Base-by-base conservation (phyloP, 2,888 invertebrate genomes). In the Tanypteryx hageni region DNA sequence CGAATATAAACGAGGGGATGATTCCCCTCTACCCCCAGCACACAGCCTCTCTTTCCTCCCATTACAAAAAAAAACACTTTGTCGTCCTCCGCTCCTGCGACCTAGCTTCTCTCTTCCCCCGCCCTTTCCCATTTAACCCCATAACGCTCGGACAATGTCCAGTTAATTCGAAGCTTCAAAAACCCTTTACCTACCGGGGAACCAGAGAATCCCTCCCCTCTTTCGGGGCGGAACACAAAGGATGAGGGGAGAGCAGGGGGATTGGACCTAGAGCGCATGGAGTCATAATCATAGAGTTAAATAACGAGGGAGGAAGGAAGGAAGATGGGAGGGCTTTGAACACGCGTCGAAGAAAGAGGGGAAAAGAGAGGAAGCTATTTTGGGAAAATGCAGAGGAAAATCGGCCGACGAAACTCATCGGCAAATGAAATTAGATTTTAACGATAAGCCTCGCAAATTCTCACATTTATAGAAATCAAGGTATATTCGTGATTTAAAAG, bases 271-370 rank as follows among this genome's bases (percentile, higher is more conserved):
- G 64, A n/a, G 68, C n/a, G 68, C 7, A 22, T n/a, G 68, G n/a
- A 10, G 22, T 76, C 76, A 76, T 76, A 76, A 76, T 76, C 76
- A 76, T 27, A 76, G 76, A 76, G 68, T 68, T 22, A 68, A 68
- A 68, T 68, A 68, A 68, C 22, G n/a, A 68, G 10, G 68, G n/a
- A n/a, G 68, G n/a, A 18, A 68, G 68, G 64, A 10, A n/a, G 64
- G 14, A 64, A 18, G 14, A 14, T 18, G 7, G 68, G 68, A 68
- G 64, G 14, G 14, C 7, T 64, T n/a, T 64, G 64, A 14, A 14
- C 16, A 68, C 44, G 44, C 44, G n/a, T 11, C 68, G 22, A 68
- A 68, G 68, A 44, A 44, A 44, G 44, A 44, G 1, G 44, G 44
- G 44, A 44, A 44, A 44, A 3, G 44, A 44, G 44, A 44, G 44